phyloP scores from a whole-genome alignment of 2,113 vertebrate genomes.

The Cathartes aura region DNA sequence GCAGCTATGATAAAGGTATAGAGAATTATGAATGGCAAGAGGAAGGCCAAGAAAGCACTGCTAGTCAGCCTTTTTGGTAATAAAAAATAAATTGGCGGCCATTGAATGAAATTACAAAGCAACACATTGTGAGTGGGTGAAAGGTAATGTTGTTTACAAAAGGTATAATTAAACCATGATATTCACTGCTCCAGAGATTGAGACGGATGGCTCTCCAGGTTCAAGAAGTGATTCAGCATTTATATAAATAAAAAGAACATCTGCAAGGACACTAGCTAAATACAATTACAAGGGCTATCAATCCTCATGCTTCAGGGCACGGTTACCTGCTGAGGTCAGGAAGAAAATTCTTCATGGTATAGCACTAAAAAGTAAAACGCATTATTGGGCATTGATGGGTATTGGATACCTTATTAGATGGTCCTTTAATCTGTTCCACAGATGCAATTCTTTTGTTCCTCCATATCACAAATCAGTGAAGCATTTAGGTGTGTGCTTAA shows the following conservation, averaged over 20 bases:
- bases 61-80: background rate
- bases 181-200: background rate
- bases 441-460: background rate
- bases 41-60: background rate
- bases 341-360: conserved; percentile 28
- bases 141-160: conserved; percentile 22
- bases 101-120: conserved; percentile 27
- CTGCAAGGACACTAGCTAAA: conserved; percentile 54
- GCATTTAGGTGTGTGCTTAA: background rate
- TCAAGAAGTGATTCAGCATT: conserved; percentile 35
- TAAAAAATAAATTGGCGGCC: background rate
- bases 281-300: conserved; percentile 52
- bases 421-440: conserved; percentile 13
- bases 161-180: conserved; percentile 27
- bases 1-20: background rate
- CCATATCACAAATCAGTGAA: background rate
- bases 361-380: conserved; percentile 19
- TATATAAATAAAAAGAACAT: conserved; percentile 61
- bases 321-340: conserved; percentile 52
- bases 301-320: conserved; percentile 24
- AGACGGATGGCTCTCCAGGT: background rate
- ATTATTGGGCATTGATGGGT: conserved; percentile 32
- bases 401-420: conserved; percentile 15
- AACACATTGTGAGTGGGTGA: background rate
- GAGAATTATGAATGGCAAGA: background rate